Base-by-base conservation (phyloP, 2,888 invertebrate genomes). In the Phengaris alcon region DNA sequence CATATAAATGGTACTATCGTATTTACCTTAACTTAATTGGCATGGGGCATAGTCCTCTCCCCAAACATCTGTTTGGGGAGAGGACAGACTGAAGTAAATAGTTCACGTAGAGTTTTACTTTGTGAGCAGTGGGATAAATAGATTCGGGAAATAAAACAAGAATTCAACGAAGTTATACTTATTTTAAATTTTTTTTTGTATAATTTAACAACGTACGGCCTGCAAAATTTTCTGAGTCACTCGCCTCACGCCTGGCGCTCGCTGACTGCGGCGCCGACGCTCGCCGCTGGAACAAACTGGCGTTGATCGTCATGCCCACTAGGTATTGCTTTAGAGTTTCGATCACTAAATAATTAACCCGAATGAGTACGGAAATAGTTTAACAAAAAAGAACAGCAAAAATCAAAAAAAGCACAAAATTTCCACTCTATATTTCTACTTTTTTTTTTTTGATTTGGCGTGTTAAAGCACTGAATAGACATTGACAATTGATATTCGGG, bases 221-320 rank as follows among this genome's bases (percentile, higher is more conserved):
- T 89, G 87, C 90, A 89, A 89, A 89, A 89, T 89, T 89, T 88
- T 87, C 89, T 85, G 84, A 83, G 81, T 81, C 88, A 86, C 87
- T 83, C 82, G 35, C 52, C 57, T 13, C 72, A 13, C 54, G 35
- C 52, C 57, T 13, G 54, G 52, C 54, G 22, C 72, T n/a, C 54
- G 10, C 7, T 54, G 12, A 6, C 12, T 12, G 22, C 54, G 80
- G 83, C 75, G 76, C 77, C 74, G 78, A 79, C 22, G 81, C 76
- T 76, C 83, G 75, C 64, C 51, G 12, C 70, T 70, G 51, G 15
- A 70, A 70, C 70, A 70, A 51, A 51, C 70, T 69, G 13, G 35
- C 59, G 22, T 22, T 22, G 22, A 22, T 59, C 9, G 59, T 22
- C 59, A 59, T 22, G 10, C 5, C 22, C 22, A 59, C 22, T 59